phyloP scores from a whole-genome alignment of 2,888 invertebrate species.

The Lampropteryx suffumata region DNA sequence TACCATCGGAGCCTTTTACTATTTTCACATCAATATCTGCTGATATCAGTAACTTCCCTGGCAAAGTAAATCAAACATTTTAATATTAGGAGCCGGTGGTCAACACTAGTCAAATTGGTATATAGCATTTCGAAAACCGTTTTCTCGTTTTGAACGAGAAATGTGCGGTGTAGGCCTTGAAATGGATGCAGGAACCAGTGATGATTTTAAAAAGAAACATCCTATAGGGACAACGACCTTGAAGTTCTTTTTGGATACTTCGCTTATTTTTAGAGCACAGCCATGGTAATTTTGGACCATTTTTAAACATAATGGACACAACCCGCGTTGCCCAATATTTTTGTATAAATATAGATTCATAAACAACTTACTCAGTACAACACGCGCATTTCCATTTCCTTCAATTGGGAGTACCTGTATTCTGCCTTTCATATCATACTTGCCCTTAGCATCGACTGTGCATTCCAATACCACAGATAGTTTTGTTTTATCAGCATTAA shows the following conservation, averaged over 20 bases:
- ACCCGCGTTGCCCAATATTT: too few relatives aligned
- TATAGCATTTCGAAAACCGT: too few relatives aligned
- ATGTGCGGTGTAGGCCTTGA: too few relatives aligned
- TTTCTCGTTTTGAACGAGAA: too few relatives aligned
- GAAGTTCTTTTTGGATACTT: too few relatives aligned
- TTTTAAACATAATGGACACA: too few relatives aligned
- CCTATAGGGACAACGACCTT: too few relatives aligned
- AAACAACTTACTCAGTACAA: conserved; percentile 47
- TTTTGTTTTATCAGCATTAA: conserved; percentile 33
- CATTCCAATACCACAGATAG: conserved; percentile 43
- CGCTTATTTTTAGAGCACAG: too few relatives aligned
- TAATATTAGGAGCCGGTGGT: not conserved
- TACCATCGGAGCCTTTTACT: conserved; percentile 44
- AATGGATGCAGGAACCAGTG: too few relatives aligned
- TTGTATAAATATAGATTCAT: not conserved
- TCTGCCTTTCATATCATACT: conserved; percentile 52
- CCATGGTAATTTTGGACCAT: too few relatives aligned
- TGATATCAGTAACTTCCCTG: conserved; percentile 44
- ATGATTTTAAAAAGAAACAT: too few relatives aligned
- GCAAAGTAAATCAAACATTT: conserved; percentile 19
- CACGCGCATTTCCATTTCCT: conserved; percentile 49
- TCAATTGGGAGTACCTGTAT: conserved; percentile 46
- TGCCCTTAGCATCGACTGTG: conserved; percentile 41
- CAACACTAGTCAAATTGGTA: too few relatives aligned
- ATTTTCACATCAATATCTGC: conserved; percentile 40